Conservation (phyloP, 2,113 vertebrate species). For the Malurus elegans region DNA sequence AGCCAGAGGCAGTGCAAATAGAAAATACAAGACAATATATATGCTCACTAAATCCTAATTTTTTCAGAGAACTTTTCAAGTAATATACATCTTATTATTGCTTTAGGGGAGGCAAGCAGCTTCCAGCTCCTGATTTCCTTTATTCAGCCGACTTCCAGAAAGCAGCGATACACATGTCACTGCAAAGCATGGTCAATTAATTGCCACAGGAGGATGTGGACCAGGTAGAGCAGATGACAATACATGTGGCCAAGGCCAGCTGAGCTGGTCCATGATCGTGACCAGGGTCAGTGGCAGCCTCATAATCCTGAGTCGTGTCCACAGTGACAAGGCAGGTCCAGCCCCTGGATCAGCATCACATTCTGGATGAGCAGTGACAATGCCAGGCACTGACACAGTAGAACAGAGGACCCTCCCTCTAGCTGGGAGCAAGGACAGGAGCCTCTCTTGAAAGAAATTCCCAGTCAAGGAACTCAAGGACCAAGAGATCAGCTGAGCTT, state of each 20-base stretch:
- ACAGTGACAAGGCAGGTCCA: background rate
- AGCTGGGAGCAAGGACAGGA: background rate
- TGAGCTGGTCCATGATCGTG: background rate
- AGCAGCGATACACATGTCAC: rapidly evolving
- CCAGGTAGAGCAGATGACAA: rapidly evolving
- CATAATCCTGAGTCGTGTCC: rapidly evolving
- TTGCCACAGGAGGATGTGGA: background rate
- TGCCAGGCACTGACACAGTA: background rate
- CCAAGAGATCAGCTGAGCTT: rapidly evolving
- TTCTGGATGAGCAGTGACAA: background rate
- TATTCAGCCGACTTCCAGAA: background rate
- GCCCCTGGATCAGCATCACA: background rate
- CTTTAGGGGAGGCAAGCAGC: background rate
- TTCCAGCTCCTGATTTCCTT: background rate
- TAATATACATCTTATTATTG: background rate
- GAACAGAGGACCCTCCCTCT: rapidly evolving
- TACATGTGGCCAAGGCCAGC: background rate
- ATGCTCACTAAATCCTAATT: background rate
- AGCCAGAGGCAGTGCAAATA: background rate
- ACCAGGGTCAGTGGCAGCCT: rapidly evolving
- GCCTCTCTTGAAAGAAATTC: background rate
- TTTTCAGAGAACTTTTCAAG: background rate
- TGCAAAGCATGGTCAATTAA: background rate
- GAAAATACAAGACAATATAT: background rate
- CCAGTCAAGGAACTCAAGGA: background rate